Evolutionary conservation across 2,113 vertebrate species (phyloP).

Genomic region (Nycticebus coucang): DNA sequence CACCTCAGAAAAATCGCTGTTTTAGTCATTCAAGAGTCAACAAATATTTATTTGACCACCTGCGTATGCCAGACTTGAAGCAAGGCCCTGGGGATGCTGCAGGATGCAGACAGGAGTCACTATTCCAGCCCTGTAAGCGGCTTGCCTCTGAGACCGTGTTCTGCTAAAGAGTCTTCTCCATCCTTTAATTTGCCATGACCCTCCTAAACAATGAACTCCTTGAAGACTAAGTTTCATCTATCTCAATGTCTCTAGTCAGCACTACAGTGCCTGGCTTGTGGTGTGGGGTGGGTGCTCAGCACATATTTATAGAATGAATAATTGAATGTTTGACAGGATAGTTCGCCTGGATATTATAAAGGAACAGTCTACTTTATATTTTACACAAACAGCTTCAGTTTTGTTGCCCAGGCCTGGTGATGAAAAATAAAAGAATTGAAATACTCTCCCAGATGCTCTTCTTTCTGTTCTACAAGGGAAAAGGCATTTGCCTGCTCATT

Average conservation of each 20-base stretch:
- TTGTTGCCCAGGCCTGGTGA: neutral
- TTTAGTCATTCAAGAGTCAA: neutral
- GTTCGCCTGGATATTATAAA: neutral
- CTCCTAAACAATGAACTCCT: neutral
- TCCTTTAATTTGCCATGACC: neutral
- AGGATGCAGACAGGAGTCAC: neutral
- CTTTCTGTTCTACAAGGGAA: slow-evolving; percentile 30
- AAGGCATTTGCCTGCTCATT: neutral
- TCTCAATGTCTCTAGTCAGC: neutral
- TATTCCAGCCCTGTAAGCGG: neutral
- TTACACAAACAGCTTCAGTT: neutral
- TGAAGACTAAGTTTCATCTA: neutral
- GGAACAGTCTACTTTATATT: slow-evolving; percentile 14
- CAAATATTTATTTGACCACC: neutral
- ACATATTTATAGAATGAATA: neutral
- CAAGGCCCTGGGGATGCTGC: neutral
- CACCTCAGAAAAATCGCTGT: slow-evolving; percentile 12
- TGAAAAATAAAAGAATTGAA: slow-evolving; percentile 45
- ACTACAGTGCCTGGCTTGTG: neutral
- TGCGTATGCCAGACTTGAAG: neutral
- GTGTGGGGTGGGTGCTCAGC: neutral
- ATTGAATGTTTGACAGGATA: neutral
- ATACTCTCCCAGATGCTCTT: slow-evolving; percentile 31
- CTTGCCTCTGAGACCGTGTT: neutral
- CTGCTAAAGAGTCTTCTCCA: neutral